These are phyloP conservation scores for Heliocidaris erythrogramma DNA, from an alignment of 35 echinoderm and acorn worm genomes.

Conservation along the genomic window DNA sequence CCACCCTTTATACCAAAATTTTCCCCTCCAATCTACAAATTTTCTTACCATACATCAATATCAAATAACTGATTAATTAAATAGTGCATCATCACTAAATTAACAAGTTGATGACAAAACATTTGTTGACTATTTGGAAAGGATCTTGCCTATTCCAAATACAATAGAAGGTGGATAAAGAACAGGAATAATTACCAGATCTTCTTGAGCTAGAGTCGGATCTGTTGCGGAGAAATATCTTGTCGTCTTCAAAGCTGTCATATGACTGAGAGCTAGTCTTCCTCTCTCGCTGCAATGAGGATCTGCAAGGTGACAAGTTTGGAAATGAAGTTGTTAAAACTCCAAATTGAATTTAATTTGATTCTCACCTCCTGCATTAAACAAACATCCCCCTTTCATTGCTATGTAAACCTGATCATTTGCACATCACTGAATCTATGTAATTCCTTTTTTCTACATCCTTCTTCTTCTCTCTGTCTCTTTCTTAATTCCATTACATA, in stretches of 20 bases:
- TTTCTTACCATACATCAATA: background rate
- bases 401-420: background rate
- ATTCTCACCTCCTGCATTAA: background rate
- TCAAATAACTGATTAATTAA: constrained; percentile 3
- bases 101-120: no score
- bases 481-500: no score
- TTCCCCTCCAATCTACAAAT: no score
- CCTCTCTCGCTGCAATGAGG: constrained; percentile 45
- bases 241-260: constrained; percentile 78
- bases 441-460: no score
- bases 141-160: no score
- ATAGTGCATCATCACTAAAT: background rate
- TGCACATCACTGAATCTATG: background rate
- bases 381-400: background rate
- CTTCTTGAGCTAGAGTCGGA: constrained; percentile 29
- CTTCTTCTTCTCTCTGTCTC: no score
- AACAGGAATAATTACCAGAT: constrained; percentile 22
- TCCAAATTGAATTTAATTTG: background rate
- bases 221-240: background rate
- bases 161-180: background rate
- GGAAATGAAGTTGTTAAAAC: background rate
- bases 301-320: background rate
- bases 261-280: constrained; percentile 78
- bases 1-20: no score
- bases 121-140: no score